These are phyloP conservation scores for Drosophila mojavensis DNA, from an alignment of 1,140 invertebrate genomes.

Conservation along the genomic window DNA sequence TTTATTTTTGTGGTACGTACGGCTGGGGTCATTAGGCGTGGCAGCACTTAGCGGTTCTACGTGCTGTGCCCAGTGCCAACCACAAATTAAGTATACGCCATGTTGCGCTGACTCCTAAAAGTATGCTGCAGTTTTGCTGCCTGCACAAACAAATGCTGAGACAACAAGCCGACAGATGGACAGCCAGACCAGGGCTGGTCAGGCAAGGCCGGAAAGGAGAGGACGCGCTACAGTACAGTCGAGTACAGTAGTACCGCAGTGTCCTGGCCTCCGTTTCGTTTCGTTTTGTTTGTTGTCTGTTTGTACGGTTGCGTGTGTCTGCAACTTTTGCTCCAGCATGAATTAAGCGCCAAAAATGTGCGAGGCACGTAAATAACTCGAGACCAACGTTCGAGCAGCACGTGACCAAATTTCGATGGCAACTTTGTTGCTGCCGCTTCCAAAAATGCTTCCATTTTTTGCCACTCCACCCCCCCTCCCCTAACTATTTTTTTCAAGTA, in stretches of 20 bases:
- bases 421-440: constrained; percentile 51
- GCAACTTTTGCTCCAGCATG: constrained; percentile 44
- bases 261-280: constrained; percentile 43
- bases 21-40: constrained; percentile 61
- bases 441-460: constrained; percentile 3
- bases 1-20: neutral
- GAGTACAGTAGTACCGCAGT: too few relatives aligned
- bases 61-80: constrained; percentile 66
- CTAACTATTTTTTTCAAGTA: neutral
- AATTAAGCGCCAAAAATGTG: constrained; percentile 73
- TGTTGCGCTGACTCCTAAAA: constrained; percentile 40
- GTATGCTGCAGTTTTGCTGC: constrained; percentile 58
- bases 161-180: constrained; percentile 43
- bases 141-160: constrained; percentile 60
- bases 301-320: constrained; percentile 45
- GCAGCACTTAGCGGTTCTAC: constrained; percentile 63
- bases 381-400: constrained; percentile 43
- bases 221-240: neutral
- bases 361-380: constrained; percentile 74
- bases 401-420: constrained; percentile 78
- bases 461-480: neutral
- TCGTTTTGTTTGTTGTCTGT: constrained; percentile 52
- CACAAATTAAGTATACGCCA: constrained; percentile 73
- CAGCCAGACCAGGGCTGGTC: neutral
- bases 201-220: neutral